These are phyloP conservation scores for Chymomyza caudatula DNA, from an alignment of 2,888 invertebrate genomes.

Conservation along the genomic window DNA sequence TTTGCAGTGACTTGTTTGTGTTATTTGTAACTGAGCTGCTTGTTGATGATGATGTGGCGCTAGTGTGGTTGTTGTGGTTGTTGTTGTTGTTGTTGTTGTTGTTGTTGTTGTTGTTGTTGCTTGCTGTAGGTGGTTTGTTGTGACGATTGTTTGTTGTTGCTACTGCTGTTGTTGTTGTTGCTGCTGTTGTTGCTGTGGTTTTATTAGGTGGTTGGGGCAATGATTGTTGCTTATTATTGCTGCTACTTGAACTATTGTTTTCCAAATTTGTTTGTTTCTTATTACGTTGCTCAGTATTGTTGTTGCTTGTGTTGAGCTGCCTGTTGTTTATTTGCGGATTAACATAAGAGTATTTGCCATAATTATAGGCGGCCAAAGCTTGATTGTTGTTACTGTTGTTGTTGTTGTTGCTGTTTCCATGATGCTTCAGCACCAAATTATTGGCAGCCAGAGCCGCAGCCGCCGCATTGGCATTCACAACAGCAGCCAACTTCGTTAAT, in stretches of 20 bases:
- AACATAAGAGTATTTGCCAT: constrained; percentile 19
- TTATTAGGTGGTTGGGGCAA: constrained; percentile 29
- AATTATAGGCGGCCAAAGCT: constrained; percentile 16
- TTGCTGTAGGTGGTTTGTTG: constrained; percentile 22
- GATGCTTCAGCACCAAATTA: constrained; percentile 54
- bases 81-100: constrained; percentile 23
- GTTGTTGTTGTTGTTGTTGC: neutral
- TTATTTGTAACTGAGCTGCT: neutral
- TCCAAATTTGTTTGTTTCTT: neutral
- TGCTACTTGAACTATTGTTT: constrained; percentile 24
- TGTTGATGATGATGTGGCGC: neutral
- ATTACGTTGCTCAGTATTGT: constrained; percentile 24
- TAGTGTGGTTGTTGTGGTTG: constrained; percentile 9
- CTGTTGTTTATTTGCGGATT: constrained; percentile 13
- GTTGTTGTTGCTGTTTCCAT: constrained; percentile 26
- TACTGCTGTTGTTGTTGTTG: constrained; percentile 13
- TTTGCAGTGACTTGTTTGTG: neutral
- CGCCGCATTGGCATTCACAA: constrained; percentile 72
- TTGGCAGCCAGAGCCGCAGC: constrained; percentile 66
- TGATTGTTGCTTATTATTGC: constrained; percentile 36
- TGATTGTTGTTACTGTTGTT: constrained; percentile 24
- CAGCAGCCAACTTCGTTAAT: constrained; percentile 77
- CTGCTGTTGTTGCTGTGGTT: constrained; percentile 20
- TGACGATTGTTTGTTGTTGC: constrained; percentile 27
- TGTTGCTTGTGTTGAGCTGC: constrained; percentile 35